Evolutionary conservation across 2,888 invertebrate species (phyloP).

Genomic region (Coenonympha arcania): DNA sequence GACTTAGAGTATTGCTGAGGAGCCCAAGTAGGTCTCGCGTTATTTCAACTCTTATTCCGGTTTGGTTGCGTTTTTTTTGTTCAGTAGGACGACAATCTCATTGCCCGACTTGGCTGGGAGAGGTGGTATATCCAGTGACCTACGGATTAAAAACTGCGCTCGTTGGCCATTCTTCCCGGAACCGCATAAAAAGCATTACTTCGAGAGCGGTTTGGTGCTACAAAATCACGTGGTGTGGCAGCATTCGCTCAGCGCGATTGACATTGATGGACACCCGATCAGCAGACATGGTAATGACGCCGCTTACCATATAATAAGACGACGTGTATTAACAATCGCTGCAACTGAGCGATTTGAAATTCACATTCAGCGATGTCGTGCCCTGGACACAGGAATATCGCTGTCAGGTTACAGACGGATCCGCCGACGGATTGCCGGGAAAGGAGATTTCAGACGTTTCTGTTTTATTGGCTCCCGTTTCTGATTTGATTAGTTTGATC

Average conservation of each 20-base stretch:
- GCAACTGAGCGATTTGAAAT: constrained; percentile 35
- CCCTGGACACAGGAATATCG: constrained; percentile 11
- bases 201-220: no score
- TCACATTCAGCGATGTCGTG: constrained; percentile 29
- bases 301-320: constrained; percentile 71
- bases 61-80: no score
- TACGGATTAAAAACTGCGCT: no score
- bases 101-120: no score
- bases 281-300: constrained; percentile 66
- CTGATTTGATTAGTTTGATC: no score
- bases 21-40: no score
- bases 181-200: no score
- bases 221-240: constrained; percentile 22
- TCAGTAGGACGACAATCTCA: no score
- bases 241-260: constrained; percentile 41
- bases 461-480: neutral
- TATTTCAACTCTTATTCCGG: no score
- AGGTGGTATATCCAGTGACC: no score
- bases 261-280: constrained; percentile 64
- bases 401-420: constrained; percentile 13
- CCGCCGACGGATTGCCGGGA: constrained; percentile 1
- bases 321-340: constrained; percentile 30
- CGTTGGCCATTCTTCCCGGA: no score
- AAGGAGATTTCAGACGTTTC: neutral
- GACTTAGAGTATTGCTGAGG: no score